Base-by-base conservation (phyloP, 37 sponge, comb jelly and placozoan genomes). In the Beroe ovata region DNA sequence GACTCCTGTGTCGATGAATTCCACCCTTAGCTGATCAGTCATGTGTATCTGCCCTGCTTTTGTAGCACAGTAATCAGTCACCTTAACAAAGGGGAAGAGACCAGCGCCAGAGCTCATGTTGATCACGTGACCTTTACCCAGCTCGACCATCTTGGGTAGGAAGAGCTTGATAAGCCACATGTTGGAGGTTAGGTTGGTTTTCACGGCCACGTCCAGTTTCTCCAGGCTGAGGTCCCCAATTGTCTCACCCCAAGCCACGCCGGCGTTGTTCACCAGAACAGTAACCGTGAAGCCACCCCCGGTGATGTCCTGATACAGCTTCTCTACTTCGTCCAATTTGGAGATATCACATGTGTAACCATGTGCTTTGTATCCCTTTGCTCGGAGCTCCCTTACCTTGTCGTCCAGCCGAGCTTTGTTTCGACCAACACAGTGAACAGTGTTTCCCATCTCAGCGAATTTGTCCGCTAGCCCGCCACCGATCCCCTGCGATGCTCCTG, bases 361-460 rank as follows among this genome's bases (percentile, higher is more conserved):
- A 4, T 25, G 23, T 14, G 63, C 63, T 26, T 62, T 62, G 29
- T 6, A 20, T 6, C 63, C 63, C 29, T 20, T 26, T 4, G 23
- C 29, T 25, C 29, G 23, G 23, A 62, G 63, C 21, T 62, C 63
- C 4, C 63, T 23, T 23, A 62, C 63, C 23, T 26, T 26, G 3
- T 62, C 21, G 28, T 62, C 21, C 29, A 62, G 19, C 63, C 8
- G 8, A 4, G 6, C 21, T 62, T 20, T 4, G 63, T 62, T 62
- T 20, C 23, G 3, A 20, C 29, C 63, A 16, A 62, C 63, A 62
- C 63, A 62, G 63, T 62, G 63, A 62, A 62, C 63, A n/a, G 63
- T 62, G 63, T 62, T 62, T 26, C 63, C 63, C 63, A 62, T 62
- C 4, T 20, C 63, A 62, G 29, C 63, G 21, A 62, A 62, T 23